These are phyloP conservation scores for Pseudorectes ferrugineus DNA, from an alignment of 2,113 vertebrate genomes.

Conservation along the genomic window DNA sequence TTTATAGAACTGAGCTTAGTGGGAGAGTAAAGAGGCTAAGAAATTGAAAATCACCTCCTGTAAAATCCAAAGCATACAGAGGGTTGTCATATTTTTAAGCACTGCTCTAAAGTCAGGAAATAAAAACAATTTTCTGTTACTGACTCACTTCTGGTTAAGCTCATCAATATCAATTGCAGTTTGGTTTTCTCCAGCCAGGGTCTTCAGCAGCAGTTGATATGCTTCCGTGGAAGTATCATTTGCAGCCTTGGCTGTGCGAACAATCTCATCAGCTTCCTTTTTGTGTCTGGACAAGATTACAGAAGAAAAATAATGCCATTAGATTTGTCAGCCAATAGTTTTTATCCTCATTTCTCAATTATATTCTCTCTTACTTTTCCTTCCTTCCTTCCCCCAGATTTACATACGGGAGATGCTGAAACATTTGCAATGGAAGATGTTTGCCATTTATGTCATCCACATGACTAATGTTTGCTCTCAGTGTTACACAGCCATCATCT, in stretches of 20 bases:
- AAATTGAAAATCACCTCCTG: not conserved
- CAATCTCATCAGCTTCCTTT: slow-evolving; percentile 92
- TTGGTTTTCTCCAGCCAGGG: slow-evolving; percentile 85
- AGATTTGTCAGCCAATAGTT: not conserved
- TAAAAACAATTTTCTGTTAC: not conserved
- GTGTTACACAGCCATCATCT: not conserved
- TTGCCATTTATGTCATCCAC: not conserved
- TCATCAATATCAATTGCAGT: slow-evolving; percentile 86
- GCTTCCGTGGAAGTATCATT: slow-evolving; percentile 92
- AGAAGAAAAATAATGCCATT: not conserved
- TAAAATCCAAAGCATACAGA: not conserved
- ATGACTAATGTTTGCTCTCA: rapidly evolving
- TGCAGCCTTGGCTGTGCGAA: slow-evolving; percentile 87
- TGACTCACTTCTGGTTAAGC: slow-evolving; percentile 90
- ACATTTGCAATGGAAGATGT: not conserved
- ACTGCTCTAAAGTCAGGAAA: not conserved
- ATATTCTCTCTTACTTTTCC: not conserved
- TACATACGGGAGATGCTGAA: not conserved
- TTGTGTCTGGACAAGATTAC: slow-evolving; percentile 79
- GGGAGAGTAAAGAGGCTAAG: not conserved
- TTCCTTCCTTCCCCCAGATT: not conserved
- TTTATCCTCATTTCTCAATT: not conserved
- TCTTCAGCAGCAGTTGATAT: slow-evolving; percentile 84
- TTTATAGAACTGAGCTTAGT: not conserved
- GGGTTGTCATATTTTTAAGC: not conserved